Base-by-base conservation (phyloP, 1,140 invertebrate genomes). In the Lepeophtheirus salmonis region DNA sequence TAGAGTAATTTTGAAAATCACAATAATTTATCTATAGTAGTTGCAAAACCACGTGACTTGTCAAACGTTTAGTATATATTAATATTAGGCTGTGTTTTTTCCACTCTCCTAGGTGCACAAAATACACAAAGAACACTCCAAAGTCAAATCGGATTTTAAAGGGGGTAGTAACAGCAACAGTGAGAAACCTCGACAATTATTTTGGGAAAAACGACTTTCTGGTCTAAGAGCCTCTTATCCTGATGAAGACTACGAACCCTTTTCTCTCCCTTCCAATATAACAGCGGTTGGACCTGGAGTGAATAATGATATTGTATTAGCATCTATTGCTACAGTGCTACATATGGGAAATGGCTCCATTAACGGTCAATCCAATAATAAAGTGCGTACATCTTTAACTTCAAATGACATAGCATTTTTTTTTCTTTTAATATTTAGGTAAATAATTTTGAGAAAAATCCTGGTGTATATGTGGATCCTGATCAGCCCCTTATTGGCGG, bases 121-220 rank as follows among this genome's bases (percentile, higher is more conserved):
- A n/a, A 18, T 22, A 10, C 17, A n/a, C 17, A 17, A 50, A 20
- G 26, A 59, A 23, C 16, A 56, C 14, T 60, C 23, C n/a, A 60
- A 14, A 24, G 16, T 13, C 23, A 13, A 14, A 41, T 3, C 25
- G 14, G 54, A n/a, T 14, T 4, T 13, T n/a, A 20, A 2, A 14
- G 17, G 17, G 51, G n/a, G n/a, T n/a, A n/a, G n/a, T n/a, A 22
- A n/a, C 30, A 6, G 22, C 3, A 21, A 16, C 14, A 17, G 17
- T 23, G 61, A 62, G 48, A 60, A 58, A 18, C 54, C 61, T 50
- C 17, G 49, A 17, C 70, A 85, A 82, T 70, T 97, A 41, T 97
- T 97, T 70, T 98, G 94, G 94, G 90, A 97, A 69, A 97, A 97
- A 72, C 74, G 92, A 64, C 74, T 98, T 24, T 89, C 96, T 74